phyloP scores from a whole-genome alignment of 2,888 invertebrate genomes.

The Drosophila percnosoma region DNA sequence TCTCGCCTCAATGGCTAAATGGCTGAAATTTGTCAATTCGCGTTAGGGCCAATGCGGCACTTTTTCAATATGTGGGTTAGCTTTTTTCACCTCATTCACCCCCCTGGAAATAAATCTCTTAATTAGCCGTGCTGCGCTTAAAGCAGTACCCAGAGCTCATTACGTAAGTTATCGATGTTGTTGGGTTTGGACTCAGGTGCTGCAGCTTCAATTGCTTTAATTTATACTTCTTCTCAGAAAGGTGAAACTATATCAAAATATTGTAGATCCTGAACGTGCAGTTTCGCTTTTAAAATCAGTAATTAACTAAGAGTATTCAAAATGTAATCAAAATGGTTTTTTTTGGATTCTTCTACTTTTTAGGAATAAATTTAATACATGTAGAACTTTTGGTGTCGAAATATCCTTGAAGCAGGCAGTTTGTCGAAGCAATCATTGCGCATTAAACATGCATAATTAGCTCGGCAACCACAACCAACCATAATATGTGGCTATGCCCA shows the following conservation, averaged over 20 bases:
- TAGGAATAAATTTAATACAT: background rate
- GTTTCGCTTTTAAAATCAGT: too few species aligned
- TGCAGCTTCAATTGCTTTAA: background rate
- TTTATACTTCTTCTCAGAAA: background rate
- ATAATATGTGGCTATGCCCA: background rate
- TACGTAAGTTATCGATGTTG: constrained; percentile 5
- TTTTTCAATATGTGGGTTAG: constrained; percentile 42
- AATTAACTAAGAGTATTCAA: too few species aligned
- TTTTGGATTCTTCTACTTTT: background rate
- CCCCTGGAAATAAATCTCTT: constrained; percentile 50
- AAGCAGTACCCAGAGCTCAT: constrained; percentile 20
- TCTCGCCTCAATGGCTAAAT: constrained; percentile 60
- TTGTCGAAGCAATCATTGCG: background rate
- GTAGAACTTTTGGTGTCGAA: background rate
- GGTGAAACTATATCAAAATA: background rate
- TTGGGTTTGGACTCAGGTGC: constrained; percentile 1
- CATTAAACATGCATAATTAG: background rate
- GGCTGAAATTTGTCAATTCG: constrained; percentile 74
- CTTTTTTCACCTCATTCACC: constrained; percentile 10
- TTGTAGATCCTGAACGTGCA: too few species aligned
- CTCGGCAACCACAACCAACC: background rate
- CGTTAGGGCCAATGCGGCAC: constrained; percentile 73
- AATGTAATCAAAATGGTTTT: too few species aligned
- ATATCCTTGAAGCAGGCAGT: background rate
- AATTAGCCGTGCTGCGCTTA: constrained; percentile 54